Percentiles rank a stretch among this genome's conserved stretches.
These are phyloP conservation scores for Conopomorpha cramerella DNA, from an alignment of 1,140 invertebrate species.

Conservation along the genomic window DNA sequence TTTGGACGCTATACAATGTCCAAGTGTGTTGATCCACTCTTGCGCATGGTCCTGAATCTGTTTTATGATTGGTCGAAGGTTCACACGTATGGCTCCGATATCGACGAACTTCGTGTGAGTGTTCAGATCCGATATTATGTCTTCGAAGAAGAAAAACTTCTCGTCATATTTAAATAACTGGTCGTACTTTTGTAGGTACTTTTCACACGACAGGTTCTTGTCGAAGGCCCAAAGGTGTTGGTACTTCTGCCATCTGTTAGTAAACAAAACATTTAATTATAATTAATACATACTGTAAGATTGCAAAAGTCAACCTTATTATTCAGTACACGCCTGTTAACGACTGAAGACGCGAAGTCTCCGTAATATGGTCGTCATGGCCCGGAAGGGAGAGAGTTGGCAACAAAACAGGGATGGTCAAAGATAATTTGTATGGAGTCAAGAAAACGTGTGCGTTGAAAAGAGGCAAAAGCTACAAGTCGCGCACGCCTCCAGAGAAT, in stretches of 20 bases:
- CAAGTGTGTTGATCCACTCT: constrained; percentile 74
- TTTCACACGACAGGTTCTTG: constrained; percentile 74
- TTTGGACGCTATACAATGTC: constrained; percentile 62
- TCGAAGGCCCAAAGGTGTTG: constrained; percentile 81
- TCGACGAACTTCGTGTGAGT: constrained; percentile 64
- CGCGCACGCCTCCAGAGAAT: too few relatives aligned
- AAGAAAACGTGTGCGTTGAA: too few relatives aligned
- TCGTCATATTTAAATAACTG: constrained; percentile 79
- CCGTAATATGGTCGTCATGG: too few relatives aligned
- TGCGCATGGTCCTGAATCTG: constrained; percentile 68
- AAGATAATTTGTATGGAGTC: too few relatives aligned
- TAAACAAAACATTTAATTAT: too few relatives aligned
- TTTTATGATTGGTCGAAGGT: constrained; percentile 66
- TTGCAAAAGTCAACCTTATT: too few relatives aligned
- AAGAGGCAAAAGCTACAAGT: too few relatives aligned
- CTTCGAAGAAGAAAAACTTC: constrained; percentile 81
- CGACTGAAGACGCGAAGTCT: too few relatives aligned
- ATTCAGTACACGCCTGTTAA: too few relatives aligned
- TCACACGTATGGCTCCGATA: constrained; percentile 70
- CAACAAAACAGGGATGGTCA: too few relatives aligned
- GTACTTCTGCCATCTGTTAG: constrained; percentile 75
- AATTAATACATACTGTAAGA: too few relatives aligned
- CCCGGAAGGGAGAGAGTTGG: too few relatives aligned
- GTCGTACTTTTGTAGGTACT: constrained; percentile 73
- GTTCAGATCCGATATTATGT: constrained; percentile 73